phyloP scores from a whole-genome alignment of 2,113 vertebrate genomes.

The Platysteira castanea region DNA sequence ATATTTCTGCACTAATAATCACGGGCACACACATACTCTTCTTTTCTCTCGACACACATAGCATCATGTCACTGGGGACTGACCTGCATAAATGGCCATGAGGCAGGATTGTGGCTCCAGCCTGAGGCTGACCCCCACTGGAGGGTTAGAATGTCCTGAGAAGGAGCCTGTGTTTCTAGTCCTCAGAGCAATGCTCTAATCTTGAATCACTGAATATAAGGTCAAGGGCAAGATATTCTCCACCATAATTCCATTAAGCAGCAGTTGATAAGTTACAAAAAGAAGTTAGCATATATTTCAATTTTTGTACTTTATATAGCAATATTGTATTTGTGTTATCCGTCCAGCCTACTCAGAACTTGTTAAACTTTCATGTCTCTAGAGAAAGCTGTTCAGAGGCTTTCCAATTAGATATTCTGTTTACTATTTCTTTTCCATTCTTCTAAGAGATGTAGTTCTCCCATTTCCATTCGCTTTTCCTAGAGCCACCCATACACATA shows the following conservation, averaged over 20 bases:
- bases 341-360: conserved; percentile 4
- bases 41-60: neutral
- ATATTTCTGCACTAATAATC: neutral
- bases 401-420: neutral
- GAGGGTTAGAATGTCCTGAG: neutral
- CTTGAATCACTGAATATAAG: neutral
- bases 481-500: neutral
- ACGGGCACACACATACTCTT: neutral
- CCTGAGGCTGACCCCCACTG: neutral
- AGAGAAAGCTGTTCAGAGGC: neutral
- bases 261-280: neutral
- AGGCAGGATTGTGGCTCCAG: neutral
- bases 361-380: neutral
- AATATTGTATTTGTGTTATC: neutral
- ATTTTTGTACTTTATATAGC: neutral
- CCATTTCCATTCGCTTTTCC: neutral
- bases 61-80: neutral
- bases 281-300: neutral
- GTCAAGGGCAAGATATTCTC: neutral
- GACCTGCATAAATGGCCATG: neutral
- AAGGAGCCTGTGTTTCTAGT: neutral
- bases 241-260: neutral
- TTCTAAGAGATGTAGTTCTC: neutral
- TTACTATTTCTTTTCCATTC: conserved; percentile 13
- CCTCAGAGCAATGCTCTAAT: neutral